A percentile compares a stretch with the other conserved stretches of the same genome.
These are phyloP conservation scores for Dryobotodes eremita DNA, from an alignment of 2,888 invertebrate species.

Conservation along the genomic window DNA sequence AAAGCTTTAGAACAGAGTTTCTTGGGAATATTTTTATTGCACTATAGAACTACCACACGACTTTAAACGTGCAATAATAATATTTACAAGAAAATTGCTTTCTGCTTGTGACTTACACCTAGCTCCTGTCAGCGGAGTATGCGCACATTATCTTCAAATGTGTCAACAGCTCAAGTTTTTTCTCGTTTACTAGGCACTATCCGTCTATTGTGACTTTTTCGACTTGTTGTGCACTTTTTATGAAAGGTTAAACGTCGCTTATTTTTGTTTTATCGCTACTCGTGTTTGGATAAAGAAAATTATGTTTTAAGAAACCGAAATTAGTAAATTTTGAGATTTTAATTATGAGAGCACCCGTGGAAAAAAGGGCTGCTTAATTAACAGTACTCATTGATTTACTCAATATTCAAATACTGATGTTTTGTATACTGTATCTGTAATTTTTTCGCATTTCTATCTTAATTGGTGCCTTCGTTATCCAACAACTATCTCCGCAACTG, in stretches of 20 bases:
- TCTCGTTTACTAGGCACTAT: slow-evolving; percentile 83
- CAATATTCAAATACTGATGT: neutral
- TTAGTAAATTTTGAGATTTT: neutral
- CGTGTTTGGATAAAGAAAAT: slow-evolving; percentile 25
- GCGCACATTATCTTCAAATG: slow-evolving; percentile 90
- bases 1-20: neutral
- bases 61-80: neutral
- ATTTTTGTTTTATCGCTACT: slow-evolving; percentile 45
- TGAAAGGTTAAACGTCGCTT: slow-evolving; percentile 63
- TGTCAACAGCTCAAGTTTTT: slow-evolving; percentile 88
- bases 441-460: neutral
- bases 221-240: slow-evolving; percentile 76
- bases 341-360: neutral
- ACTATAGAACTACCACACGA: neutral
- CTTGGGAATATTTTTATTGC: neutral
- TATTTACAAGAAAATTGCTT: neutral
- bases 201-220: slow-evolving; percentile 80
- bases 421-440: no score
- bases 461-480: neutral
- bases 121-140: slow-evolving; percentile 78
- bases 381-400: neutral
- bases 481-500: no score
- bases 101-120: slow-evolving; percentile 66
- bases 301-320: neutral
- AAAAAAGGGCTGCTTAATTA: neutral